phyloP scores from a whole-genome alignment of 1,140 invertebrate species.

The Drosophila miranda region DNA sequence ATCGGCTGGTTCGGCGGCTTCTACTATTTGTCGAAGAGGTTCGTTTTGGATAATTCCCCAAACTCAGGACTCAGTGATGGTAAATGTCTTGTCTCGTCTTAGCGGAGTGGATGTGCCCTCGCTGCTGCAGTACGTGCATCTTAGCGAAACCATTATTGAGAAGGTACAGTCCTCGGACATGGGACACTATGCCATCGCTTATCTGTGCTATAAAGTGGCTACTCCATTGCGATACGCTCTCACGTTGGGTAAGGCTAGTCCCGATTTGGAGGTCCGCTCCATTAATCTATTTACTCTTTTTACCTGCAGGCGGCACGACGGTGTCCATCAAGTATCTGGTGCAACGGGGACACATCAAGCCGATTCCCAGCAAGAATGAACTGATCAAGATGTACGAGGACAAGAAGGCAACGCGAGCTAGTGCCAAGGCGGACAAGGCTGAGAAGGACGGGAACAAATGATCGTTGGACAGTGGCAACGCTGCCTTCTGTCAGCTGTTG shows the following conservation, averaged over 20 bases:
- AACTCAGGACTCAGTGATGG: background rate
- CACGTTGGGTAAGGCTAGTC: conserved; percentile 87
- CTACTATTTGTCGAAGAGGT: conserved; percentile 94
- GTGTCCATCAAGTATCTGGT: conserved; percentile 87
- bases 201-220: conserved; percentile 95
- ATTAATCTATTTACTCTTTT: background rate
- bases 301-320: conserved; percentile 85
- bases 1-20: conserved; percentile 92
- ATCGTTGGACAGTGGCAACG: conserved; percentile 23
- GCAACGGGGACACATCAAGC: conserved; percentile 86
- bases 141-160: conserved; percentile 90
- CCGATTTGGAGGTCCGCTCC: background rate
- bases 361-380: conserved; percentile 84
- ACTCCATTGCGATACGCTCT: conserved; percentile 95
- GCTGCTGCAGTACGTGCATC: conserved; percentile 88
- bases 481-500: conserved; percentile 18
- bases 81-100: background rate
- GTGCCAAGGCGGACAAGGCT: conserved; percentile 53
- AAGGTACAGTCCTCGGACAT: conserved; percentile 89
- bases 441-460: conserved; percentile 67
- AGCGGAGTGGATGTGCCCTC: conserved; percentile 93
- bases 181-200: conserved; percentile 94
- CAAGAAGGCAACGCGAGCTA: conserved; percentile 81
- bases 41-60: conserved; percentile 40
- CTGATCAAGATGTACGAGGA: conserved; percentile 85